Conservation (phyloP, 2,113 vertebrate genomes). For the Actenoides lindsayi region DNA sequence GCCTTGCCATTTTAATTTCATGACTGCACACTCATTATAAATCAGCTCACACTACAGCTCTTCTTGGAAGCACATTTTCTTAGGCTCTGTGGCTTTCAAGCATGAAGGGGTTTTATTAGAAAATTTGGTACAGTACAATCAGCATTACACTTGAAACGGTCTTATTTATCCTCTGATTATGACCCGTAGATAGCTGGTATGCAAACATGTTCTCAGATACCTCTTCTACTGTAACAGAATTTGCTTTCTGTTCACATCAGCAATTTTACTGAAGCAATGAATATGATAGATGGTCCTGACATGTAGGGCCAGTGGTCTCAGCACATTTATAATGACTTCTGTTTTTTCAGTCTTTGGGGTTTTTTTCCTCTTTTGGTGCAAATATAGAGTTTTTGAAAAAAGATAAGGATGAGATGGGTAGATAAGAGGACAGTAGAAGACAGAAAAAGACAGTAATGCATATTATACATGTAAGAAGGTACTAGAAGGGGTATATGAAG, state of each 20-base stretch:
- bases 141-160: neutral
- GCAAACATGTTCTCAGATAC: neutral
- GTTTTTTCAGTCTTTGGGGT: neutral
- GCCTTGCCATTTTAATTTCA: neutral
- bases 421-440: neutral
- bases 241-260: slow-evolving; percentile 12
- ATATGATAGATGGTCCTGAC: neutral
- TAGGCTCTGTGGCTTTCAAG: neutral
- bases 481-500: neutral
- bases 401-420: neutral
- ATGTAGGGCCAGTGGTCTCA: neutral
- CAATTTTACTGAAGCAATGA: neutral
- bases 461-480: accelerated
- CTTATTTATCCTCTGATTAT: neutral
- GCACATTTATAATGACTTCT: neutral
- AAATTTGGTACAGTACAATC: neutral
- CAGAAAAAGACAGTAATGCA: neutral
- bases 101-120: neutral
- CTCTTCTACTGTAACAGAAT: neutral
- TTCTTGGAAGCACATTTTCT: neutral
- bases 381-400: neutral
- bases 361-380: neutral
- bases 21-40: neutral
- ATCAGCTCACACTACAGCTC: neutral
- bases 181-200: neutral